Percentiles rank a stretch among this genome's conserved stretches.
phyloP scores from a whole-genome alignment of 2,797 vertebrate species.

The Melanotaenia pygmaea region DNA sequence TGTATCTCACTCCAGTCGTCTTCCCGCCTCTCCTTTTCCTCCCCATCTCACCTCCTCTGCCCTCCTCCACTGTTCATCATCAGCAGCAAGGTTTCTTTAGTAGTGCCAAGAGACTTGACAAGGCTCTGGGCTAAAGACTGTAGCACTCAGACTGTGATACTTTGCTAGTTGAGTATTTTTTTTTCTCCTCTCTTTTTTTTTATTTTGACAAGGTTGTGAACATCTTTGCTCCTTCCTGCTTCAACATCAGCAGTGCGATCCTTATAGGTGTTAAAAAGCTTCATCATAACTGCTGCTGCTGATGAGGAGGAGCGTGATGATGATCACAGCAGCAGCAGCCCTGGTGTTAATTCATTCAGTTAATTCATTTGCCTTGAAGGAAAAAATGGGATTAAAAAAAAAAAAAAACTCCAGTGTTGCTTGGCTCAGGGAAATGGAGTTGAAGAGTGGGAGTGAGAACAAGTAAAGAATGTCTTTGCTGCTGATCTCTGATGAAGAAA shows the following conservation, averaged over 20 bases:
- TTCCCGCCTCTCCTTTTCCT: constrained; percentile 12
- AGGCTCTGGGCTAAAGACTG: constrained; percentile 71
- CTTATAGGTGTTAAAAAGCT: constrained; percentile 74
- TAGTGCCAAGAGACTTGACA: constrained; percentile 70
- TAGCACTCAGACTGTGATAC: constrained; percentile 62
- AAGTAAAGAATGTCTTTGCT: constrained; percentile 46
- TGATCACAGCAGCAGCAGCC: constrained; percentile 64
- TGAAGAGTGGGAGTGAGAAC: constrained; percentile 38
- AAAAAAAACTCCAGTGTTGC: constrained; percentile 58
- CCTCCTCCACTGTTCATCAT: constrained; percentile 50
- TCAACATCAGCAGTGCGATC: constrained; percentile 71
- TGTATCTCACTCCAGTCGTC: constrained; percentile 21
- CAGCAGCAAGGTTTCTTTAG: constrained; percentile 64
- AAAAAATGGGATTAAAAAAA: constrained; percentile 39
- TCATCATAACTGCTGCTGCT: constrained; percentile 64
- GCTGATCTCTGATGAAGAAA: constrained; percentile 58
- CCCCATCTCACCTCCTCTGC: constrained; percentile 41
- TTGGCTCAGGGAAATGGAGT: constrained; percentile 66
- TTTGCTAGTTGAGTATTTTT: constrained; percentile 42
- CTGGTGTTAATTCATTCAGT: constrained; percentile 78
- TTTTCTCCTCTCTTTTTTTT: background rate
- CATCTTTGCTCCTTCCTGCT: constrained; percentile 72
- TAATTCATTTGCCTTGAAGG: constrained; percentile 73
- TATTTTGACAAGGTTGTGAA: constrained; percentile 69
- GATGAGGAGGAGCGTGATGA: constrained; percentile 65